Conservation (phyloP, 2,113 vertebrate species). For the Lagenorhynchus albirostris region DNA sequence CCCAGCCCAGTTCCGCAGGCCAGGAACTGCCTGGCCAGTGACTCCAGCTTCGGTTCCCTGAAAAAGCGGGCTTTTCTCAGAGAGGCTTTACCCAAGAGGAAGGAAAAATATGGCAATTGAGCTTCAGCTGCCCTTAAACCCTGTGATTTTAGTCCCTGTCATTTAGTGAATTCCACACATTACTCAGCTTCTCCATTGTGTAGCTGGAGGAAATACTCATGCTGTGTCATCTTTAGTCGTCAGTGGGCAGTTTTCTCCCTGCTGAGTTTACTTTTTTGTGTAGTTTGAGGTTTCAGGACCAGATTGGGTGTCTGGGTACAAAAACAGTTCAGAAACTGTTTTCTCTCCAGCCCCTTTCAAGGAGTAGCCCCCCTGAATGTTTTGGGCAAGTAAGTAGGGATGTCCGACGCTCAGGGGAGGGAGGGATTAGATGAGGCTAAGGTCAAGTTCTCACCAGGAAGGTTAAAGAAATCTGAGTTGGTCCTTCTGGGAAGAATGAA, state of each 20-base stretch:
- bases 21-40: constrained; percentile 66
- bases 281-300: neutral
- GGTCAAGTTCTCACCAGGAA: neutral
- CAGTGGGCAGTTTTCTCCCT: neutral
- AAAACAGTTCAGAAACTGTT: neutral
- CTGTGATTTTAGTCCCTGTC: constrained; percentile 35
- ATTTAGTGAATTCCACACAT: constrained; percentile 25
- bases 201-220: neutral
- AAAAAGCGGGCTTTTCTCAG: constrained; percentile 60
- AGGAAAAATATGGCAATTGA: neutral
- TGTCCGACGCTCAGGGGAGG: rapidly evolving
- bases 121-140: constrained; percentile 67
- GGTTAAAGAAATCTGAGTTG: neutral
- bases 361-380: neutral
- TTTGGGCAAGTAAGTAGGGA: neutral
- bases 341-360: neutral
- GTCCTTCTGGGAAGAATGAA: neutral
- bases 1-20: constrained; percentile 45
- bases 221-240: constrained; percentile 48
- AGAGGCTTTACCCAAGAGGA: constrained; percentile 56
- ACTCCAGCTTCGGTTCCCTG: constrained; percentile 58
- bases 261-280: constrained; percentile 42
- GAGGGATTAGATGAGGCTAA: neutral
- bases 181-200: constrained; percentile 69
- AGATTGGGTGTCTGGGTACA: neutral